Evolutionary conservation across 1,140 invertebrate genomes (phyloP), one percentile per base, ranked within the genome.

Genomic region (Nymphalis io): DNA sequence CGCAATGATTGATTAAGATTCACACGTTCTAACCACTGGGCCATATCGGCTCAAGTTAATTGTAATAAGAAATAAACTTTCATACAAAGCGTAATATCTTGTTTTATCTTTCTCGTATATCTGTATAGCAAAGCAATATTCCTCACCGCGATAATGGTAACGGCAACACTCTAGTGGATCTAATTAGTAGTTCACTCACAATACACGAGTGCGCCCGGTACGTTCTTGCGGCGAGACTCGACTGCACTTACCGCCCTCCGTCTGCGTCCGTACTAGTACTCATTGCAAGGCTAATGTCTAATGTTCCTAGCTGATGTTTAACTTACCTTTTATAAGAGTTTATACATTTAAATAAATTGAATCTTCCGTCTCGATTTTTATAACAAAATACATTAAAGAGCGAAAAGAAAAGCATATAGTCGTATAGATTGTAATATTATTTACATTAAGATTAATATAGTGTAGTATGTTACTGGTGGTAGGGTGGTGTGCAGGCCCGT

Each of bases 181-280:
- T 63, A 63, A 63, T 63, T 63, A 63, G 60, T 48, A 46, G 60
- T 63, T 63, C 27, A 63, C 44, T 53, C 60, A 63, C 60, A 63
- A 63, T 63, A 27, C 5, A 27, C 11, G 16, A 63, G 60, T 33
- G 60, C 23, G 16, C 15, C 21, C 60, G 27, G 20, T 39, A 20
- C 39, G 18, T 39, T 4, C 27, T 48, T 27, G 60, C 27, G 60
- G 60, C 60, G 51, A 20, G 44, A 63, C 60, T 63, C 46, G 8
- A 53, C 60, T n/a, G 21, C 60, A 16, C 60, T 63, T 13, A 63
- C 15, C 57, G 60, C 60, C 60, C 60, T 48, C 44, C 60, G 59
- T 63, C 60, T 53, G 23, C 42, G 44, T 18, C 27, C 44, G 42
- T 51, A 46, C n/a, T 55, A 21, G 20, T 23, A 38, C 60, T 63